Evolutionary conservation across 2,113 vertebrate species (phyloP), one percentile per base, ranked within the genome.

Genomic region (Pseudorectes ferrugineus): DNA sequence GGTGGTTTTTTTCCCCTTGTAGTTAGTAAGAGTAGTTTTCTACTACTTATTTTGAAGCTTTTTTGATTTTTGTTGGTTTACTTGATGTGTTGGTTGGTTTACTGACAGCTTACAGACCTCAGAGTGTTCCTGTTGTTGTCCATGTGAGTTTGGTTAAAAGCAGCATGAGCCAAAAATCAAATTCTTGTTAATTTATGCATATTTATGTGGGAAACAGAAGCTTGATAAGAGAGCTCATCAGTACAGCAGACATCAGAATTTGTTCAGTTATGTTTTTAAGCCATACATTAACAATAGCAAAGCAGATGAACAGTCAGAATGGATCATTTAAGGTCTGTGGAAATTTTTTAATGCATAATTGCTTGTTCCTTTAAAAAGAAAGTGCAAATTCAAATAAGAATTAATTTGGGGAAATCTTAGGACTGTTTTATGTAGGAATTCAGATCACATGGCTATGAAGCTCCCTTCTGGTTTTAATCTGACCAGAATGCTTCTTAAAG

Each of bases 1-100:
- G 35, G 20, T 57, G n/a, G 1, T 0, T 16, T 49, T 55, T 33
- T 23, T 2, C 3, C 11, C 8, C 3, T 38, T 73, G 9, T 63
- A 63, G 68, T 79, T 82, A 35, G 5, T 26, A 10, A 79, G 28
- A 3, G 1, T 24, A 29, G 43, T 48, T 75, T 93, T 49, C 29
- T 66, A 6, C n/a, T 58, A 28, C 31, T 61, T 79, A 36, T 22
- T 74, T 26, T 86, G 75, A 86, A 77, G 7, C 13, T 58, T 73
- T 92, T 49, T 6, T 36, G 15, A 21, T 70, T 62, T 70, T 49
- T 52, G 5, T 52, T 85, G 14, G 16, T 83, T 75, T 77, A 63
- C 16, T 75, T 76, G 43, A 5, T 58, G 35, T 49, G 5, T 59
- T 62, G 25, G 7, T 33, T 81, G 67, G 14, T 77, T 62, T 93